These are phyloP conservation scores for Rhamphomyia laevipes DNA, from an alignment of 2,888 invertebrate species.

Conservation along the genomic window DNA sequence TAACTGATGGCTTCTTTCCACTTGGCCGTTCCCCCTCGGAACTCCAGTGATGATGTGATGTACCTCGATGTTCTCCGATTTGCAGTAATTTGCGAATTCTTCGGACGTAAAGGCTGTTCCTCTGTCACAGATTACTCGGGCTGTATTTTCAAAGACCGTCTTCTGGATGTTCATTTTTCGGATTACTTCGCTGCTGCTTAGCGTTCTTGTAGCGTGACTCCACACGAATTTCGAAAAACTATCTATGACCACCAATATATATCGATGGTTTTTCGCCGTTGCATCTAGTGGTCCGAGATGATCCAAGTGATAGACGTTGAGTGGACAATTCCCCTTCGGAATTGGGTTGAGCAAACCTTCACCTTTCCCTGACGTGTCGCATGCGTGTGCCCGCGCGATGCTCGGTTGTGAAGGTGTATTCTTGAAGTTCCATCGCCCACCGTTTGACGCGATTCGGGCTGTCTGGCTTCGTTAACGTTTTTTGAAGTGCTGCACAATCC, in stretches of 20 bases:
- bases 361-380: neutral
- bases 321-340: too few species aligned
- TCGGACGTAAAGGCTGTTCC: neutral
- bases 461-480: neutral
- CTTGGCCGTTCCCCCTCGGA: too few species aligned
- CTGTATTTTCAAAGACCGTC: neutral
- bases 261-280: neutral
- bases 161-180: neutral
- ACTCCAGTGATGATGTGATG: too few species aligned
- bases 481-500: neutral
- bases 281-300: neutral
- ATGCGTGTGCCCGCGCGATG: neutral
- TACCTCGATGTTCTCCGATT: neutral
- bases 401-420: conserved; percentile 2
- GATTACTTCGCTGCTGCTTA: neutral
- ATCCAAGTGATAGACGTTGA: neutral
- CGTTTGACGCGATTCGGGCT: neutral
- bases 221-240: neutral
- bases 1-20: too few species aligned
- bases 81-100: neutral
- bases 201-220: neutral
- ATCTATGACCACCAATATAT: neutral
- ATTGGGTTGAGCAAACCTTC: too few species aligned
- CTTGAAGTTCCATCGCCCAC: neutral
- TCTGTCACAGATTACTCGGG: neutral